Evolutionary conservation across 2,113 vertebrate genomes (phyloP).

Genomic region (Gobius niger): DNA sequence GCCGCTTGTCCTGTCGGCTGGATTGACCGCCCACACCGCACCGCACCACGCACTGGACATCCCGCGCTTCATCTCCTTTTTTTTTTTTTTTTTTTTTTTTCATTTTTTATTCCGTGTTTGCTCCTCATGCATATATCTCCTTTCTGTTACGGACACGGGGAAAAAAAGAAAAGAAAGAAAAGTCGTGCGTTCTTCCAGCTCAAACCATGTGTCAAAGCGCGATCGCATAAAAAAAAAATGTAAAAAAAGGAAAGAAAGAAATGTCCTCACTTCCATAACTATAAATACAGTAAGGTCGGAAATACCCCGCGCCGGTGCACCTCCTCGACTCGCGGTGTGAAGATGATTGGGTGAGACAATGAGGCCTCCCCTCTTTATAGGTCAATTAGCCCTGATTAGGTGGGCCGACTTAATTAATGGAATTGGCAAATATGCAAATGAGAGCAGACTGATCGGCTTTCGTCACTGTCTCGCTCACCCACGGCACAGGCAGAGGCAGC

Average conservation of each 20-base stretch:
- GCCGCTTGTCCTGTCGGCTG: conserved; percentile 39
- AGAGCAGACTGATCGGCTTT: conserved; percentile 71
- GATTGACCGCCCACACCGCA: conserved; percentile 37
- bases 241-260: background rate
- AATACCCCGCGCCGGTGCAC: conserved; percentile 75
- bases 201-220: conserved; percentile 45
- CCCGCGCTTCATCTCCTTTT: conserved; percentile 41
- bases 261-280: conserved; percentile 48
- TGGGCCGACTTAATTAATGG: conserved; percentile 85
- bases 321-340: conserved; percentile 78
- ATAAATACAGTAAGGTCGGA: conserved; percentile 72
- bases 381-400: conserved; percentile 91
- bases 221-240: conserved; percentile 69
- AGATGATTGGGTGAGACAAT: conserved; percentile 84
- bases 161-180: conserved; percentile 30
- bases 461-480: conserved; percentile 63
- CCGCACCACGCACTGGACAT: conserved; percentile 39
- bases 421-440: conserved; percentile 83
- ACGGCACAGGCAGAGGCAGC: background rate
- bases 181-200: conserved; percentile 76
- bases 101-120: conserved; percentile 72
- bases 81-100: conserved; percentile 57
- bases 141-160: conserved; percentile 12
- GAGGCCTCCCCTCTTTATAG: conserved; percentile 86
- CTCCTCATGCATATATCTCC: conserved; percentile 68